Conservation (phyloP, 2,888 invertebrate genomes). For the Drosophila ochracea region DNA sequence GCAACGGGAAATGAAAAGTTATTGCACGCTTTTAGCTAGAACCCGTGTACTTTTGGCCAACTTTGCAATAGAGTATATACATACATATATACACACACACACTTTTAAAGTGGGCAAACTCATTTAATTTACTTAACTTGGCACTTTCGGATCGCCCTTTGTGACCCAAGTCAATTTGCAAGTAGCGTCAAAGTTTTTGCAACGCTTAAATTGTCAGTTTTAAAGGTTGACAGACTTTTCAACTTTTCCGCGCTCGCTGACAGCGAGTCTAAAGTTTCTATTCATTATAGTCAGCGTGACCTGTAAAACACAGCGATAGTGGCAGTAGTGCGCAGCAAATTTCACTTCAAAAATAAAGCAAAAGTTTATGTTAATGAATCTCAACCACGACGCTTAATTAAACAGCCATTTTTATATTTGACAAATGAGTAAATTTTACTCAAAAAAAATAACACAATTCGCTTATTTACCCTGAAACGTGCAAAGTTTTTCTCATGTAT, state of each 20-base stretch:
- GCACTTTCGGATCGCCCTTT: conserved; percentile 56
- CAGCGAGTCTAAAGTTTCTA: conserved; percentile 52
- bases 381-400: conserved; percentile 29
- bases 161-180: conserved; percentile 60
- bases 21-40: conserved; percentile 69
- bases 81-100: too few relatives aligned
- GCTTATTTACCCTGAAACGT: conserved; percentile 43
- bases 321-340: conserved; percentile 19
- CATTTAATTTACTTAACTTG: conserved; percentile 61
- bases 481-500: conserved; percentile 1
- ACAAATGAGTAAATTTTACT: conserved; percentile 7
- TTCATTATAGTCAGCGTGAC: conserved; percentile 57
- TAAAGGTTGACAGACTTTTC: conserved; percentile 31
- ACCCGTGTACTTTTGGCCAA: conserved; percentile 41
- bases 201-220: conserved; percentile 64
- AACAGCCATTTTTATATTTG: conserved; percentile 33
- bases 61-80: conserved; percentile 16
- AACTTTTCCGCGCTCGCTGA: background rate
- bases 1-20: conserved; percentile 73
- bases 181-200: conserved; percentile 35
- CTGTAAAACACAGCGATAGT: conserved; percentile 7
- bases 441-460: conserved; percentile 15
- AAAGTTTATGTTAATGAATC: conserved; percentile 65
- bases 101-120: conserved; percentile 50
- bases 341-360: conserved; percentile 26